phyloP scores from a whole-genome alignment of 1,140 invertebrate genomes.

The Brachionus manjavacas region DNA sequence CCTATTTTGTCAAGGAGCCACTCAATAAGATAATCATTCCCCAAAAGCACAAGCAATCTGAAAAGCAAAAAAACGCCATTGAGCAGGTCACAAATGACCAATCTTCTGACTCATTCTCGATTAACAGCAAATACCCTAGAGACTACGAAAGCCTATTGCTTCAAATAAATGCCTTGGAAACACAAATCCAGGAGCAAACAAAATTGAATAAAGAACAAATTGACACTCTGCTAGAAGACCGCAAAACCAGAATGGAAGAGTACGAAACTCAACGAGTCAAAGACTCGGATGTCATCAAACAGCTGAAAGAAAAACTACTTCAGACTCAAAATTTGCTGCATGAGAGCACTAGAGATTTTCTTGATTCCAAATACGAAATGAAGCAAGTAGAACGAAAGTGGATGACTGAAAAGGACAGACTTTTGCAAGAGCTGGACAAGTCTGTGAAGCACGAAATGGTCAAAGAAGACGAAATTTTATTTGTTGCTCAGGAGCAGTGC shows the following conservation, averaged over 20 bases:
- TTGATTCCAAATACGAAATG: slow-evolving; percentile 53
- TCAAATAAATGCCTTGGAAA: slow-evolving; percentile 53
- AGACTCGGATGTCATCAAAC: slow-evolving; percentile 56
- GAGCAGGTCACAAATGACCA: background rate
- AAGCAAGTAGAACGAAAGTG: slow-evolving; percentile 53
- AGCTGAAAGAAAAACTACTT: slow-evolving; percentile 57
- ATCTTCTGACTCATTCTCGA: background rate
- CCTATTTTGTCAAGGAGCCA: slow-evolving; percentile 58
- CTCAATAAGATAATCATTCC: slow-evolving; percentile 54
- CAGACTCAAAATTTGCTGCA: slow-evolving; percentile 58
- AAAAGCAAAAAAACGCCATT: background rate
- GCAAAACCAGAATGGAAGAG: slow-evolving; percentile 54
- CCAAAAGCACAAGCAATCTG: slow-evolving; percentile 47
- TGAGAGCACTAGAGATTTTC: slow-evolving; percentile 56
- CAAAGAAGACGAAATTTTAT: slow-evolving; percentile 36
- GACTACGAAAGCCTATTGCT: slow-evolving; percentile 51
- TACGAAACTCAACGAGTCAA: slow-evolving; percentile 51
- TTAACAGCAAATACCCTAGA: slow-evolving; percentile 48
- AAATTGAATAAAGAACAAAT: slow-evolving; percentile 55
- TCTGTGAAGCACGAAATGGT: background rate
- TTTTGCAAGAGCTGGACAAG: slow-evolving; percentile 46
- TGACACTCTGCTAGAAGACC: slow-evolving; percentile 53
- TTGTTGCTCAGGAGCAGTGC: slow-evolving; percentile 32
- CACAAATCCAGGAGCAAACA: slow-evolving; percentile 55
- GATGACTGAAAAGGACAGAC: slow-evolving; percentile 57